Base-by-base conservation (phyloP, 2,797 vertebrate species). In the Tokudaia tokunoshimensis region DNA sequence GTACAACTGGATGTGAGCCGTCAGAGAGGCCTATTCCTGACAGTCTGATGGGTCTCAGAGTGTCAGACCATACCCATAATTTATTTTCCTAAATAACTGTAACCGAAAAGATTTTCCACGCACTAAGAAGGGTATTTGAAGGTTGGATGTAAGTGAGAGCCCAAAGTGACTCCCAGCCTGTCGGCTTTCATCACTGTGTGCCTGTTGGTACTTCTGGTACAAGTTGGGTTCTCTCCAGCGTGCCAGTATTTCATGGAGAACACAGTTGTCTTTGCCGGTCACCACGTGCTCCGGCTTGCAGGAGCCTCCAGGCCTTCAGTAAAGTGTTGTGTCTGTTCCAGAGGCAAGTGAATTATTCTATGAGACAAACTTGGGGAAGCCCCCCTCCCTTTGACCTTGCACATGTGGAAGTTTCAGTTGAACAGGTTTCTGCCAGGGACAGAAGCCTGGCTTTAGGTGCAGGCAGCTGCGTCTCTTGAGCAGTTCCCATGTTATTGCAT, bases 1-100 rank as follows among this genome's bases (percentile, higher is more conserved):
- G 52, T 61, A 57, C 72, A 86, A 67, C 10, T 57, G 37, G 81
- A 8, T 83, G 11, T 74, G 29, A 52, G 78, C 82, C 94, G 75
- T 50, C 70, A 41, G 92, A 41, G 92, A 11, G 83, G 31, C n/a
- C 70, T 34, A 1, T 13, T 26, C 67, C 90, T 75, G 55, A 75
- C 24, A n/a, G 19, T 63, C 90, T 94, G 22, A 6, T 75, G 41
- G 63, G 85, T 94, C 86, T 94, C 88, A 47, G 37, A 63, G 91
- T 88, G 37, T 55, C n/a, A 55, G 37, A 61, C 89, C 74, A 20
- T 47, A 70, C 34, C 52, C 3, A 1, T 86, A 59, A 94, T 96
- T 96, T 81, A 78, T 94, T 91, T 92, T n/a, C 37, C 57, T 87
- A 95, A 84, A 94, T 89, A 78, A 29, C 92, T 89, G 47, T 97